Percentiles rank a stretch among this genome's conserved stretches.
Evolutionary conservation across 2,113 vertebrate genomes (phyloP).

Genomic region (Ictalurus punctatus): DNA sequence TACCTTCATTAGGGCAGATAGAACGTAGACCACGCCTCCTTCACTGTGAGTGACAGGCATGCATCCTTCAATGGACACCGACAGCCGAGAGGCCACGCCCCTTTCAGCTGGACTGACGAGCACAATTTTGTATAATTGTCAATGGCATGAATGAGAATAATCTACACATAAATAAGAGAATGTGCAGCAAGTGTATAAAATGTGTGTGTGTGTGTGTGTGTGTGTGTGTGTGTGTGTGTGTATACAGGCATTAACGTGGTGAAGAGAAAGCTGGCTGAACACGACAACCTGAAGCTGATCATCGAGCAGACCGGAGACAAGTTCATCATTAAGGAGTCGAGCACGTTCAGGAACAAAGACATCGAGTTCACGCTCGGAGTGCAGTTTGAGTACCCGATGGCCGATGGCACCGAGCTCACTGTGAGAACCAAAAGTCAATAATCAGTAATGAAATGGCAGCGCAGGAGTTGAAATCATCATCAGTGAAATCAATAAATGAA

Average conservation of each 20-base stretch:
- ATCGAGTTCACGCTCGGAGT: constrained; percentile 85
- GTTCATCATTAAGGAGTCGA: constrained; percentile 84
- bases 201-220: neutral
- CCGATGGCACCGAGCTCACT: constrained; percentile 87
- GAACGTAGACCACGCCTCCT: neutral
- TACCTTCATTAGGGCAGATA: neutral
- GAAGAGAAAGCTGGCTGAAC: constrained; percentile 90
- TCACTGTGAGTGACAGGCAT: neutral
- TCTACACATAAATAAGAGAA: neutral
- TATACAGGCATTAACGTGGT: constrained; percentile 81
- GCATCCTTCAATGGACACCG: neutral
- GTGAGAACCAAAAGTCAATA: constrained; percentile 70
- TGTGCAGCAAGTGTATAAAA: neutral
- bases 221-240: neutral
- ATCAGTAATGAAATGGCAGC: neutral
- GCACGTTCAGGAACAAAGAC: constrained; percentile 81
- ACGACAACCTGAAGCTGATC: constrained; percentile 87
- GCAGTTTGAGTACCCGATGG: constrained; percentile 81
- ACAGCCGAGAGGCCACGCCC: neutral
- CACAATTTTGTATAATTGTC: neutral
- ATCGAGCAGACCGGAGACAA: constrained; percentile 84
- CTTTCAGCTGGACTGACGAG: neutral
- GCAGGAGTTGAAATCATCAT: neutral
- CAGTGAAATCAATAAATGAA: neutral
- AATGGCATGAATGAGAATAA: neutral